A percentile compares a stretch with the other conserved stretches of the same genome.
Evolutionary conservation across 2,797 vertebrate genomes (phyloP).

Genomic region (Rallus crepitans): DNA sequence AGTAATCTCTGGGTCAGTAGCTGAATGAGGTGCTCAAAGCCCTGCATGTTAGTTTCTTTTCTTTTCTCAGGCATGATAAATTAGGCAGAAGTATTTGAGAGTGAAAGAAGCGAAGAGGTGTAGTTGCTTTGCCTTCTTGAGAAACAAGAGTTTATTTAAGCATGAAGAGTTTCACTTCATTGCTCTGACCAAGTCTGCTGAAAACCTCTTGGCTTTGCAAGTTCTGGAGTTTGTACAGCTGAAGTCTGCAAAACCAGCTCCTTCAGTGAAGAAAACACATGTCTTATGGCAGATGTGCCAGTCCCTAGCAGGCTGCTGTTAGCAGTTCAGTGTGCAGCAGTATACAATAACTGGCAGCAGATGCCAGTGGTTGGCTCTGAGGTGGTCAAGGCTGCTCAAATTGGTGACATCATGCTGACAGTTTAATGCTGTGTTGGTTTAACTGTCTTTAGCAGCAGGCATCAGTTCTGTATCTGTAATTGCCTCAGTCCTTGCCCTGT

Average conservation of each 20-base stretch:
- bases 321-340: background rate
- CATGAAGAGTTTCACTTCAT: background rate
- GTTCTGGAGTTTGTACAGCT: background rate
- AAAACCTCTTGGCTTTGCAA: background rate
- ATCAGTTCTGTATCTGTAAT: background rate
- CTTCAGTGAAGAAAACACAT: too few species aligned
- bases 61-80: background rate
- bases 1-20: background rate
- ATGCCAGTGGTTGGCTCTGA: background rate
- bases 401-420: background rate
- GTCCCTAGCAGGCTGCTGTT: background rate
- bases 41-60: background rate
- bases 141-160: background rate
- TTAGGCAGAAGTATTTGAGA: background rate
- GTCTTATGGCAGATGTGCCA: accelerated
- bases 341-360: background rate
- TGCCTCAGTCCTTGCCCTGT: background rate
- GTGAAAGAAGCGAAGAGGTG: background rate
- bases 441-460: background rate
- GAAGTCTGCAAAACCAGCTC: too few species aligned
- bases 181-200: background rate
- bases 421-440: background rate
- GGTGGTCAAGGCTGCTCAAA: background rate
- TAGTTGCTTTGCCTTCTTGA: background rate
- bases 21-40: background rate